Conservation (phyloP, 2,888 invertebrate genomes). For the Oscheius sp. region DNA sequence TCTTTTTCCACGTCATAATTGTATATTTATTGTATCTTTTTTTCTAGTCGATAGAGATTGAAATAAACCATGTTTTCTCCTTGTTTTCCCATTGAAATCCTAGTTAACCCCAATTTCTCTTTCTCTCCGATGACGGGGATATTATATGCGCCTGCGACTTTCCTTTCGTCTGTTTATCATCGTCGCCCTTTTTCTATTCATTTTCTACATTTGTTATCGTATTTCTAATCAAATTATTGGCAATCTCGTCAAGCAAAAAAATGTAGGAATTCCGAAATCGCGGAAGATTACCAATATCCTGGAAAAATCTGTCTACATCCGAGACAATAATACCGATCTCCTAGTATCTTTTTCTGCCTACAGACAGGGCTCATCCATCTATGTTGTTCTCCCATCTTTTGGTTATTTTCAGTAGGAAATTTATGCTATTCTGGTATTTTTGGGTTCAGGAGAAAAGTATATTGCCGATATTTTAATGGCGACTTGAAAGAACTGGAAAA, state of each 20-base stretch:
- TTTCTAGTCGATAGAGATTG: too few species aligned
- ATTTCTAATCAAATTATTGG: neutral
- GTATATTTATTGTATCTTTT: too few species aligned
- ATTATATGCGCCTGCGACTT: constrained; percentile 19
- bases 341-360: constrained; percentile 44
- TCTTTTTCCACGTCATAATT: too few species aligned
- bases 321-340: constrained; percentile 43
- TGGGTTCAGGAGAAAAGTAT: constrained; percentile 45
- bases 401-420: constrained; percentile 49
- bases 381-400: constrained; percentile 45
- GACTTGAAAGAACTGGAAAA: constrained; percentile 32
- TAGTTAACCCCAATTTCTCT: too few species aligned
- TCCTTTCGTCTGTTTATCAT: constrained; percentile 17
- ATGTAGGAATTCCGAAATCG: neutral
- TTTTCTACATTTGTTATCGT: neutral
- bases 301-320: constrained; percentile 43
- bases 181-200: neutral
- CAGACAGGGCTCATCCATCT: constrained; percentile 22
- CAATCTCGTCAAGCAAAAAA: neutral
- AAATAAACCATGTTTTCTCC: too few species aligned
- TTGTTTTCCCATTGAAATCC: too few species aligned
- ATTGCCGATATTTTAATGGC: constrained; percentile 48
- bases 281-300: neutral
- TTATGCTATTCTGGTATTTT: constrained; percentile 5
- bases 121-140: neutral